Base-by-base conservation (phyloP, 2,888 invertebrate genomes). In the Drosophila algonquin region DNA sequence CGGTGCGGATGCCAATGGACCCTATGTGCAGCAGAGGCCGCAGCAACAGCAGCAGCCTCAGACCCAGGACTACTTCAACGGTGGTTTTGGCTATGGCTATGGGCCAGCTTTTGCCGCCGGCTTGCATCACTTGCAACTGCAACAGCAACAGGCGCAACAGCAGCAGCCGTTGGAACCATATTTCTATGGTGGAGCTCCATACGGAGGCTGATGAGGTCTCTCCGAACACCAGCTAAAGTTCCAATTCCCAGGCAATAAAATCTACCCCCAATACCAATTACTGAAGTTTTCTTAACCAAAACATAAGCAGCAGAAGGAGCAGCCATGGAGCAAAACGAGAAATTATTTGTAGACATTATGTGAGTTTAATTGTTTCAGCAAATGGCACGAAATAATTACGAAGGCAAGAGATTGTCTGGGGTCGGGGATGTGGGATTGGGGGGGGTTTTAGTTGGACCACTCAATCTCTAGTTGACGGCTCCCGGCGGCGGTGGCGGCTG, bases 281-380 rank as follows among this genome's bases (percentile, higher is more conserved):
- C 64, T 21, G 24, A 59, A 55, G 59, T 53, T 53, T 58, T 10
- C 45, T 54, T 57, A 47, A 52, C 40, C 14, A 40, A 14, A 40
- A 40, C 40, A 40, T 40, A 14, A 40, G 40, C 14, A 40, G 40
- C 40, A 5, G 24, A 4, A 40, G 35, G 4, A 40, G 6, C 45
- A 55, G 6, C 40, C 40, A 40, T 6, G 40, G 14, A 40, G 40
- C 56, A 55, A 70, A 61, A 54, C 57, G 35, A 54, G 65, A 73
- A 70, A 56, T 76, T 79, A 67, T 79, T 68, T 74, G 77, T 76
- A 72, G 68, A 80, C 57, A 80, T 81, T 75, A 84, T 84, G 63
- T 45, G 63, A 70, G 75, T 76, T 74, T 78, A 80, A 78, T 81
- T 84, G 81, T 75, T 81, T 76, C 67, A 57, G 70, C 65, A 78